Base-by-base conservation (phyloP, 2,113 vertebrate genomes). In the Psephotus haematonotus region DNA sequence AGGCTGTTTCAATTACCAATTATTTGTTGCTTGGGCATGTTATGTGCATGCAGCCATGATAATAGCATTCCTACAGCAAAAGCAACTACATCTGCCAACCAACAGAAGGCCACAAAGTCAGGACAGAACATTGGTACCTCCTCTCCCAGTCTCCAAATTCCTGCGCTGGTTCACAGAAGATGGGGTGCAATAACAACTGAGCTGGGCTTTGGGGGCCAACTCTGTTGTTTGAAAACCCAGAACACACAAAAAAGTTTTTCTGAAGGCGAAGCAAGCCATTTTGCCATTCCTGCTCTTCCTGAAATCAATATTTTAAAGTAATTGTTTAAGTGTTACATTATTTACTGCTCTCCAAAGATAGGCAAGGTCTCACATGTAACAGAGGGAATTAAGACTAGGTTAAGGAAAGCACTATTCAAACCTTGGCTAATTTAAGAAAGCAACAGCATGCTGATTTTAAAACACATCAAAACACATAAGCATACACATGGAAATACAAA, bases 31-130 rank as follows among this genome's bases (percentile, higher is more conserved):
- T 84, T 52, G 27, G 80, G 76, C 24, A 60, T 70, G 64, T 92
- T 93, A 96, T 97, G 95, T 77, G 65, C 95, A 96, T 52, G n/a
- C 93, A 95, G 93, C 89, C 79, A 86, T 22, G 69, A 92, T 78
- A 93, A 95, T 55, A 70, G 69, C 90, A 94, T 92, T 97, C 97
- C 97, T 98, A 97, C 93, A 96, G 97, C 96, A 98, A 98, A 97
- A 91, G 96, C 70, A 84, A 95, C 96, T 91, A 83, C 79, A 80
- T 91, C 81, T 84, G 94, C 97, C 90, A 94, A 97, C 97, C 67
- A 65, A 37, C 17, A 82, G 31, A 94, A 31, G 68, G 75, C 78
- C 57, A 67, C n/a, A 52, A 35, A 85, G 93, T 70, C 86, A 53
- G 92, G 91, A 91, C 68, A 97, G 86, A 76, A 93, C 81, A 74